phyloP scores from a whole-genome alignment of 2,113 vertebrate genomes.

The Phainopepla nitens region DNA sequence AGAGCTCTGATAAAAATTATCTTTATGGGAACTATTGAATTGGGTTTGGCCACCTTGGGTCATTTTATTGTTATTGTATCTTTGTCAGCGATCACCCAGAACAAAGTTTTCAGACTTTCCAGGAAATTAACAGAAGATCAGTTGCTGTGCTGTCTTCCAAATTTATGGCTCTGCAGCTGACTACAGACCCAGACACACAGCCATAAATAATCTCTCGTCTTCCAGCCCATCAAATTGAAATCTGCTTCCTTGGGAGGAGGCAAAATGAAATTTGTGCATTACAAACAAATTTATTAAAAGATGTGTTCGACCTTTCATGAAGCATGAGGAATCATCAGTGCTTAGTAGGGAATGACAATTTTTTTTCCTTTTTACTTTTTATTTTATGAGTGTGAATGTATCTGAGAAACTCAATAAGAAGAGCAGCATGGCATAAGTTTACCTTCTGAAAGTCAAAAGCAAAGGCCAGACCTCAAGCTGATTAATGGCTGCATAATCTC shows the following conservation, averaged over 20 bases:
- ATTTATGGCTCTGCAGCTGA: conserved; percentile 37
- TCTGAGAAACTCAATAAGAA: not conserved
- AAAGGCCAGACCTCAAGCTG: conserved; percentile 11
- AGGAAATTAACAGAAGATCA: conserved; percentile 45
- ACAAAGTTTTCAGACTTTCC: conserved; percentile 43
- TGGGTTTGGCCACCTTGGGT: not conserved
- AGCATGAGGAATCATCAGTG: not conserved
- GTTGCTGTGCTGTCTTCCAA: not conserved
- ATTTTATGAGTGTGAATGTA: not conserved
- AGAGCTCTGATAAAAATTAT: not conserved
- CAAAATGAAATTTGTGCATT: conserved; percentile 22
- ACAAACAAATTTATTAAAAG: conserved; percentile 54
- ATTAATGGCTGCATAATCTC: conserved; percentile 49
- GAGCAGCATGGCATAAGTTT: not conserved
- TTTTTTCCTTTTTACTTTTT: not conserved
- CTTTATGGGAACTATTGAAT: not conserved
- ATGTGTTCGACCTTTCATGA: not conserved
- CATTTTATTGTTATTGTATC: conserved; percentile 35
- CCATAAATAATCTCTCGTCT: not conserved
- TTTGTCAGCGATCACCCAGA: not conserved
- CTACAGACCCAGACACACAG: not conserved
- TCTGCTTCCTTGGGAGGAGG: not conserved
- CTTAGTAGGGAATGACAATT: not conserved
- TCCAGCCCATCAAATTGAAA: conserved; percentile 33
- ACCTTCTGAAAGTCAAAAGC: conserved; percentile 25